Evolutionary conservation across 1,140 invertebrate genomes (phyloP), one percentile per base, ranked within the genome.

Genomic region (Eumaeus atala): DNA sequence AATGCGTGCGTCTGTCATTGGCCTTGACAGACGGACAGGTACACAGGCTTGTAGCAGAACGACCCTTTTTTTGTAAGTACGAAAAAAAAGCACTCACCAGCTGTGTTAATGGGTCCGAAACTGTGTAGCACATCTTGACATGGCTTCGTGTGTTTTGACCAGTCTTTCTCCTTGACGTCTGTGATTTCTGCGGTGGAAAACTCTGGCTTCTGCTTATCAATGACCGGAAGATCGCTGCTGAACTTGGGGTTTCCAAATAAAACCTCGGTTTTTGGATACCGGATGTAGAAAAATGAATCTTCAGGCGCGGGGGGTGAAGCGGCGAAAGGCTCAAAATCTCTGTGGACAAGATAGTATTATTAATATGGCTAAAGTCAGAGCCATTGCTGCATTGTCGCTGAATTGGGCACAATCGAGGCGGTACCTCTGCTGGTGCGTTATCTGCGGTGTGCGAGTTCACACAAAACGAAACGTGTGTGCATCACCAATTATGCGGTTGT

Each of bases 301-400:
- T 94, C 92, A 42, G 92, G 89, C 10, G 90, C 90, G 10, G 92
- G 92, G 16, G 92, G 92, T 21, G 92, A 93, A 61, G 92, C 90
- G 11, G 92, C 87, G 55, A 87, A 90, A 42, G 91, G 90, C 59
- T 92, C 91, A 68, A 93, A 92, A 52, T 91, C 92, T 77, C 93
- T 94, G 81, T 7, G 79, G 77, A 77, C 58, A 78, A 75, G n/a
- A 59, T n/a, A n/a, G n/a, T n/a, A n/a, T n/a, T n/a, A n/a, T n/a
- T n/a, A n/a, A n/a, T n/a, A n/a, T n/a, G n/a, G n/a, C n/a, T n/a
- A n/a, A n/a, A n/a, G n/a, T n/a, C n/a, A n/a, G n/a, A n/a, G n/a
- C n/a, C n/a, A 28, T 28, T 28, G 21, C 21, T 28, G 21, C 2
- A 3, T 28, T 28, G 21, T 6, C 6, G 6, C 21, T 6, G 21